Evolutionary conservation across 2,888 invertebrate species (phyloP).

Genomic region (Pheosia gnoma): DNA sequence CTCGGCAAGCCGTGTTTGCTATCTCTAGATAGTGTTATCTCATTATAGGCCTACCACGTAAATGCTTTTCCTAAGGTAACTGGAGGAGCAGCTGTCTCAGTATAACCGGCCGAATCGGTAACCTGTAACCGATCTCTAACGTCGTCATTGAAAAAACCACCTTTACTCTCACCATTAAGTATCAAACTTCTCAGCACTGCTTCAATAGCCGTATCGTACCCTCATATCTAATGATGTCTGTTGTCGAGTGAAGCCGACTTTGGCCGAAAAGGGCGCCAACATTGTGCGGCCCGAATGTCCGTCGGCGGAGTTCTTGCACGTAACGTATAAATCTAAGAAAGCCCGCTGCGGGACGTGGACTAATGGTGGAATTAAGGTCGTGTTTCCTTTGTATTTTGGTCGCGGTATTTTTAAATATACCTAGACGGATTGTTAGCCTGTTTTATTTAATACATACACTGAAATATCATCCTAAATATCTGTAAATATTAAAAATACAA

Average conservation of each 20-base stretch:
- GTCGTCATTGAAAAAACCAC: not conserved
- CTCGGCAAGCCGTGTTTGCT: no score
- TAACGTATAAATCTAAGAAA: constrained; percentile 47
- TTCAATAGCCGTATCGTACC: constrained; percentile 1
- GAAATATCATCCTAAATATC: no score
- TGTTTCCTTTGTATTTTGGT: not conserved
- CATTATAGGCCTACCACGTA: no score
- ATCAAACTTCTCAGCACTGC: not conserved
- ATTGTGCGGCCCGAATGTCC: not conserved
- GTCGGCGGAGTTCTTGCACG: constrained; percentile 38
- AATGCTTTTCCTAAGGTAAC: no score
- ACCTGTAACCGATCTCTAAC: no score
- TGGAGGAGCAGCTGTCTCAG: no score
- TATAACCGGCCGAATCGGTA: no score
- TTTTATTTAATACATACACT: no score
- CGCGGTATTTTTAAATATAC: not conserved
- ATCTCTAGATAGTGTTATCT: no score
- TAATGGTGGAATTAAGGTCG: constrained; percentile 7
- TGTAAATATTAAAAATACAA: no score
- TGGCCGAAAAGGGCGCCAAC: not conserved
- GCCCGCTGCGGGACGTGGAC: constrained; percentile 17
- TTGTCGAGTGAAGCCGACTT: not conserved
- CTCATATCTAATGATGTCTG: not conserved
- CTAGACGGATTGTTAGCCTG: no score
- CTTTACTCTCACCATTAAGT: not conserved